A percentile compares a stretch with the other conserved stretches of the same genome.
These are phyloP conservation scores for Myrmecophaga tridactyla DNA, from an alignment of 2,113 vertebrate genomes.

Conservation along the genomic window DNA sequence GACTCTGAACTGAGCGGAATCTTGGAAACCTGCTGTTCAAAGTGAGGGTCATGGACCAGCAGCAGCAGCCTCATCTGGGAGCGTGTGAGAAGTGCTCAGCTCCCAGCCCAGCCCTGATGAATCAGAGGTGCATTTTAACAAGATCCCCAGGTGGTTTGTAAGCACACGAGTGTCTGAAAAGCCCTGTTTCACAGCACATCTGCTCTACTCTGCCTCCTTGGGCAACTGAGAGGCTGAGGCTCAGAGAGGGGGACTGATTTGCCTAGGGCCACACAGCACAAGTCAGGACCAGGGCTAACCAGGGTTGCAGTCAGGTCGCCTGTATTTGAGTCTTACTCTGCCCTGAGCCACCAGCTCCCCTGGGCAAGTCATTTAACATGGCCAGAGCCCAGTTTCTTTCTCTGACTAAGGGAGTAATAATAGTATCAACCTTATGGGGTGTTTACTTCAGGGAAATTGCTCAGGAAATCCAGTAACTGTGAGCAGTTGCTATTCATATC, in stretches of 20 bases:
- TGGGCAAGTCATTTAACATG: neutral
- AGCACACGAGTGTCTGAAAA: neutral
- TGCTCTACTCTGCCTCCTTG: neutral
- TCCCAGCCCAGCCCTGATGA: neutral
- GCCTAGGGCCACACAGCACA: neutral
- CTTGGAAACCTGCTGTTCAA: neutral
- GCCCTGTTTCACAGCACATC: neutral
- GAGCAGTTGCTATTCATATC: neutral
- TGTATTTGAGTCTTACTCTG: accelerated
- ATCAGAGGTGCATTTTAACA: accelerated
- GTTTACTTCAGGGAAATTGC: accelerated
- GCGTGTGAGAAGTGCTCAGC: accelerated
- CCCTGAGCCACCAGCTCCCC: neutral
- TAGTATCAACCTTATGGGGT: neutral
- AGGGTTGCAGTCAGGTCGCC: neutral
- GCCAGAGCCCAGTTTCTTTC: neutral
- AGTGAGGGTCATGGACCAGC: neutral
- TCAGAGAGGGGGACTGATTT: neutral
- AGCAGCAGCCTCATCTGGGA: neutral
- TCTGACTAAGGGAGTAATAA: neutral
- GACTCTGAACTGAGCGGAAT: neutral
- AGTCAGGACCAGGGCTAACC: neutral
- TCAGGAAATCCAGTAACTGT: neutral
- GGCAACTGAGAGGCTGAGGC: neutral
- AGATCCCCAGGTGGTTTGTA: neutral